These are phyloP conservation scores for Aspidiotus rigidus DNA, from an alignment of 2,888 invertebrate genomes.

Conservation along the genomic window DNA sequence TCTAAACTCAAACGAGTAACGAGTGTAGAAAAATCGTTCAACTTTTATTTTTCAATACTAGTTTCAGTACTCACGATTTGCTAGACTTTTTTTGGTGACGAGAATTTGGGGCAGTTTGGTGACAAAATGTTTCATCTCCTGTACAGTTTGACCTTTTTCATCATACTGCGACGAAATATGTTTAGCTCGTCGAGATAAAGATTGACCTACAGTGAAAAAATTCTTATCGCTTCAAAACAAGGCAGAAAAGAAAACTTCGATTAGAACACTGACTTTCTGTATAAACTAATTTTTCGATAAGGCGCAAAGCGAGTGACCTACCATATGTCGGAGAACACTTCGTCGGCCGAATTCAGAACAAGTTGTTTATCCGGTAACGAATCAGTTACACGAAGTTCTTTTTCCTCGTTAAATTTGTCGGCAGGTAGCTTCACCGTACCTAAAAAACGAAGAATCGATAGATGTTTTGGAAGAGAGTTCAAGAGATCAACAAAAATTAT, in stretches of 20 bases:
- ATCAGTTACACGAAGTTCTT: slow-evolving; percentile 47
- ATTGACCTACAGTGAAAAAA: slow-evolving; percentile 80
- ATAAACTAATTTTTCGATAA: neutral
- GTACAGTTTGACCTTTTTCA: slow-evolving; percentile 80
- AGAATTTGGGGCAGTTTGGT: slow-evolving; percentile 78
- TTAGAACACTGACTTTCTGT: slow-evolving; percentile 4
- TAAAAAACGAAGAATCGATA: slow-evolving; percentile 39
- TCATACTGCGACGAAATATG: slow-evolving; percentile 75
- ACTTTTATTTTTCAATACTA: neutral
- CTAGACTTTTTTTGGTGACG: slow-evolving; percentile 75
- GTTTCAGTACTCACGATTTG: slow-evolving; percentile 46
- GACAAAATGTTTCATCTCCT: slow-evolving; percentile 89
- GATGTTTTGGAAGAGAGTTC: slow-evolving; percentile 13
- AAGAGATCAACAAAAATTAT: slow-evolving; percentile 7
- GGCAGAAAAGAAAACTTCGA: neutral
- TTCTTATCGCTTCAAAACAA: slow-evolving; percentile 65
- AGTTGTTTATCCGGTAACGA: slow-evolving; percentile 57
- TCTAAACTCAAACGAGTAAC: slow-evolving; percentile 48
- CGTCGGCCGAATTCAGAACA: slow-evolving; percentile 80
- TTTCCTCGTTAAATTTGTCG: slow-evolving; percentile 68
- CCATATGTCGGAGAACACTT: slow-evolving; percentile 72
- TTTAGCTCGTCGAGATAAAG: slow-evolving; percentile 76
- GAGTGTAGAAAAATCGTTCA: neutral
- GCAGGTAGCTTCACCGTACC: slow-evolving; percentile 75
- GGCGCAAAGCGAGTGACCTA: slow-evolving; percentile 36